A percentile compares a stretch with the other conserved stretches of the same genome.
Conservation (phyloP, 2,113 vertebrate species). For the Entomyzon cyanotis region DNA sequence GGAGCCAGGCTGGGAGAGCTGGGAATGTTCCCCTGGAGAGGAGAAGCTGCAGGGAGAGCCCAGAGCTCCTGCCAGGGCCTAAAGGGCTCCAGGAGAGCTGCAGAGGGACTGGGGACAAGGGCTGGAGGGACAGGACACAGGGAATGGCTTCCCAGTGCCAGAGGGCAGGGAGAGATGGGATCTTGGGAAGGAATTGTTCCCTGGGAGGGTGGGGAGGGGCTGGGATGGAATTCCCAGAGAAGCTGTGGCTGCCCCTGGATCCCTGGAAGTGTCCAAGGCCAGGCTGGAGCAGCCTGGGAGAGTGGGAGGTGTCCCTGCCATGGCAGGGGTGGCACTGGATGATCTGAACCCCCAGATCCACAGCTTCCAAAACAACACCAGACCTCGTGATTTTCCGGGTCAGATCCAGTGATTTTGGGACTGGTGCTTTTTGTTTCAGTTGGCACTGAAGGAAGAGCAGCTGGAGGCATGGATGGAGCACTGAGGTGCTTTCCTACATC, state of each 20-base stretch:
- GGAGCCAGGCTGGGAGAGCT: background rate
- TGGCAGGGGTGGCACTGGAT: background rate
- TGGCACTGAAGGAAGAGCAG: background rate
- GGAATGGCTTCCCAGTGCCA: background rate
- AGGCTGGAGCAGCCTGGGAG: background rate
- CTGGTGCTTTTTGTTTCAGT: background rate
- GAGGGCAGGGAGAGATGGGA: background rate
- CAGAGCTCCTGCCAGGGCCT: background rate
- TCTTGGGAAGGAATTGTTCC: background rate
- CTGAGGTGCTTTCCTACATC: background rate
- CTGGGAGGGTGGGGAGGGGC: background rate
- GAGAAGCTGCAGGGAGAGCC: background rate
- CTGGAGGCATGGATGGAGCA: background rate
- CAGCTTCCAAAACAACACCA: background rate
- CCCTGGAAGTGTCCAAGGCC: background rate
- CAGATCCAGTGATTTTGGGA: background rate
- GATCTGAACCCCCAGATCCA: background rate
- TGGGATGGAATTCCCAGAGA: background rate
- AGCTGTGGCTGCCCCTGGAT: background rate
- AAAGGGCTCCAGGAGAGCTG: background rate
- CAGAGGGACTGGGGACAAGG: background rate
- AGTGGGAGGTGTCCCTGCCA: background rate
- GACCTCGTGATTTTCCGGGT: background rate
- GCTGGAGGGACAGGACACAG: accelerated
- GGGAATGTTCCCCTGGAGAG: background rate